Base-by-base conservation (phyloP, 2,797 vertebrate genomes). In the Aplochiton taeniatus region DNA sequence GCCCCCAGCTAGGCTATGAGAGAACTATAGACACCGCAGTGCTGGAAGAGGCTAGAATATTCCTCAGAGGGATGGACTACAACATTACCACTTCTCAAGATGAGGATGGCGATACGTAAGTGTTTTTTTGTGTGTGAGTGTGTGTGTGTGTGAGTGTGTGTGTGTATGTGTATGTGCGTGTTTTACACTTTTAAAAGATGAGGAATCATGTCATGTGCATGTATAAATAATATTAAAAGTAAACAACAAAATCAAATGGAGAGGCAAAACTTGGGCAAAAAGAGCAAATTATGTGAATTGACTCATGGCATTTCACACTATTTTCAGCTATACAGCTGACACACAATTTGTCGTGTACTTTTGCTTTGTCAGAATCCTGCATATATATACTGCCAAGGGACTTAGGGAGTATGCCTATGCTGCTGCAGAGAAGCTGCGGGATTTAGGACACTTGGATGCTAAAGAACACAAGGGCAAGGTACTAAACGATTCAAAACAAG, bases 381-480 rank as follows among this genome's bases (percentile, higher is more conserved):
- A 97, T 64, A 94, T 97, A 76, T 94, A 95, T 76, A 92, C 92
- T 0, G 96, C 95, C 9, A 94, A 93, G 69, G 95, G 96, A 0
- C 87, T 93, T 58, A 87, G 96, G 57, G 93, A 94, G 79, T 90
- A 84, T 1, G 93, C 95, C 0, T 94, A 86, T 0, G 96, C 94
- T 4, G 93, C 93, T 0, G 96, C 95, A 0, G 95, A 97, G 82
- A 87, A 78, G 64, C 87, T 95, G 61, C 79, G 85, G 64, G 83
- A 80, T 0, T 81, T 91, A 0, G 89, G 88, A n/a, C 85, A 66
- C 19, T 85, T 97, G 45, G 95, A 97, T 55, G 87, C 93, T 69
- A 94, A 92, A 77, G 96, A 96, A 59, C 95, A 97, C 78, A 94
- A 93, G 79, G 96, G 96, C 63, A 97, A 97, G 93, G 96, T 96